A percentile compares a stretch with the other conserved stretches of the same genome.
These are phyloP conservation scores for Streblospio benedicti DNA, from an alignment of 1,140 invertebrate genomes.

Conservation along the genomic window DNA sequence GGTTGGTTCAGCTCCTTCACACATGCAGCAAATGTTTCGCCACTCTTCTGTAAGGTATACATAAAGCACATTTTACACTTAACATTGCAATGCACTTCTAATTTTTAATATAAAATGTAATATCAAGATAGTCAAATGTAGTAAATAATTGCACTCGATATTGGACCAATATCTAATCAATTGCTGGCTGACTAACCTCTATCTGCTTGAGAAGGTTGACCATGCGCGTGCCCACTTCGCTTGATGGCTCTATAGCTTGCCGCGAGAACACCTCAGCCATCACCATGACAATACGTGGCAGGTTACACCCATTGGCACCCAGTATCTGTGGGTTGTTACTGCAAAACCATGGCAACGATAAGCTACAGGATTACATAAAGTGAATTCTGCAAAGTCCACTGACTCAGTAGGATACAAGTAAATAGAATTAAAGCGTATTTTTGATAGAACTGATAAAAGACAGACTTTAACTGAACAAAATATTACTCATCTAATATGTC, in stretches of 20 bases:
- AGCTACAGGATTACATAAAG: background rate
- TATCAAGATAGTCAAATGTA: background rate
- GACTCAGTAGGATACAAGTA: too few species aligned
- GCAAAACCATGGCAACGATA: slow-evolving; percentile 20
- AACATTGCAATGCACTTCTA: background rate
- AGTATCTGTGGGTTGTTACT: slow-evolving; percentile 75
- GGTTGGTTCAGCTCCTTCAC: slow-evolving; percentile 64
- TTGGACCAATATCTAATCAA: background rate
- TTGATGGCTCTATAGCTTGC: slow-evolving; percentile 65
- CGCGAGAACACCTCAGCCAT: slow-evolving; percentile 79
- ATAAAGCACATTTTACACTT: slow-evolving; percentile 13
- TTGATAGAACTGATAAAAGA: background rate
- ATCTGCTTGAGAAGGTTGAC: slow-evolving; percentile 68
- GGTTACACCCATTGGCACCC: slow-evolving; percentile 74
- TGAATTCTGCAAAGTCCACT: too few species aligned
- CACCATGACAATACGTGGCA: slow-evolving; percentile 77
- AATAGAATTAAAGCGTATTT: background rate
- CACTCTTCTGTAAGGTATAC: slow-evolving; percentile 57
- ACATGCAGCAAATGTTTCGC: slow-evolving; percentile 73
- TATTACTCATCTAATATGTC: background rate
- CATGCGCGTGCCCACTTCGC: slow-evolving; percentile 49
- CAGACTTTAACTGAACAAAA: background rate
- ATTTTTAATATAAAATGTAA: background rate
- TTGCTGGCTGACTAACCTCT: slow-evolving; percentile 49
- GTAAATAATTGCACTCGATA: background rate